Evolutionary conservation across 1,140 invertebrate species (phyloP), one percentile per base, ranked within the genome.

Genomic region (Limonius californicus): DNA sequence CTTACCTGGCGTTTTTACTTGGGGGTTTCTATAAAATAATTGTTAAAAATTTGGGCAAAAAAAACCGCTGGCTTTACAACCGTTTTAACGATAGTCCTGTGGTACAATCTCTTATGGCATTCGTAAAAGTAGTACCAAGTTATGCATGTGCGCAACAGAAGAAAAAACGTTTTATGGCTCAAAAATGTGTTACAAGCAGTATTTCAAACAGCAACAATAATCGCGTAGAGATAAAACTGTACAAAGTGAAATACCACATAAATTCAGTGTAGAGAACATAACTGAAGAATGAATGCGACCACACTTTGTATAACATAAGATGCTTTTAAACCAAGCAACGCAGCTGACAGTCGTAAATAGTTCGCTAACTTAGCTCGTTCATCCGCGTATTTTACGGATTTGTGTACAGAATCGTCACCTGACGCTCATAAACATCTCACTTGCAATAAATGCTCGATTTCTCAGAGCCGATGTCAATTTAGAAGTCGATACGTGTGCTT

Each of bases 401-500:
- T 27, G 19, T 23, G 16, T n/a, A 12, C 12, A 11, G 50, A 56
- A 56, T 30, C 27, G 16, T 27, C 54, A 56, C 54, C 54, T 56
- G 54, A 56, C 54, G 54, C 23, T 56, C 54, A 39, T 56, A 56
- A 56, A 56, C 32, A 56, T 56, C 53, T 27, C 19, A n/a, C 12
- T 21, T 12, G 23, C 19, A 23, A 21, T 27, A 27, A 54, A 54
- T 16, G 19, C 50, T 21, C 15, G 19, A 12, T 12, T n/a, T 39
- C 35, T 27, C 35, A 54, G 12, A 27, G 50, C 45, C 45, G 15
- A 27, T 20, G 23, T 27, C 12, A 23, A 27, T 16, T 27, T 27
- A 12, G 16, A 21, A 54, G 50, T 54, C 15, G 50, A 23, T 54
- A 21, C 50, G 19, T 21, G 12, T 54, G 12, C 12, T 54, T 14